Evolutionary conservation across 2,888 invertebrate genomes (phyloP).

Genomic region (Leptinotarsa peninsularis): DNA sequence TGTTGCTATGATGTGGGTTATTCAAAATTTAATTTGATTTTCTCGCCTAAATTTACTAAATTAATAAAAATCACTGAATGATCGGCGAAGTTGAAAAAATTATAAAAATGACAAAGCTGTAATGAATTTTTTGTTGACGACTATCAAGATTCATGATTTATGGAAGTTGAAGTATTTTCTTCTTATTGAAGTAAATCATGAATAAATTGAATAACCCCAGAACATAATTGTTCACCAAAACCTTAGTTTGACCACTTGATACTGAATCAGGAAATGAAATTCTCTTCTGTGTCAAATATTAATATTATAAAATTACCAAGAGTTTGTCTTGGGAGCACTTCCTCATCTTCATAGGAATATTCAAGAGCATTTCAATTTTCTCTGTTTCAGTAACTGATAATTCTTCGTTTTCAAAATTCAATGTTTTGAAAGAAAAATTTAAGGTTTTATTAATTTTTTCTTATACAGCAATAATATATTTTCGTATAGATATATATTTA

Average conservation of each 20-base stretch:
- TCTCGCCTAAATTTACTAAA: background rate
- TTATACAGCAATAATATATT: conserved; percentile 46
- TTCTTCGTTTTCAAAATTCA: background rate
- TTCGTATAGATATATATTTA: conserved; percentile 30
- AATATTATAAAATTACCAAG: background rate
- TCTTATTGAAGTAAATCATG: no score
- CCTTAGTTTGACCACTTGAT: no score
- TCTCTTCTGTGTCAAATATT: no score
- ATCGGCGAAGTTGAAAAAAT: background rate
- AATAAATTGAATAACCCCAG: no score
- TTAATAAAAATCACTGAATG: background rate
- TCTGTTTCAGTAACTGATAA: background rate
- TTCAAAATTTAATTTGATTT: background rate
- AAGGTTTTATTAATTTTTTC: conserved; percentile 41
- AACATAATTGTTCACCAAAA: no score
- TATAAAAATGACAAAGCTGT: no score
- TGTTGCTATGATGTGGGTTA: background rate
- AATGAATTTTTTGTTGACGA: no score
- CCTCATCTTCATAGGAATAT: background rate
- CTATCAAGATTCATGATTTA: no score
- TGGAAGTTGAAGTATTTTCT: no score
- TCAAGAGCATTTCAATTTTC: background rate
- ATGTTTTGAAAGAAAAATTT: conserved; percentile 1
- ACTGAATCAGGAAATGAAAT: no score
- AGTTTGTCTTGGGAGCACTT: background rate